Evolutionary conservation across 1,140 invertebrate genomes (phyloP), one percentile per base, ranked within the genome.

Genomic region (Drosophila aff.): DNA sequence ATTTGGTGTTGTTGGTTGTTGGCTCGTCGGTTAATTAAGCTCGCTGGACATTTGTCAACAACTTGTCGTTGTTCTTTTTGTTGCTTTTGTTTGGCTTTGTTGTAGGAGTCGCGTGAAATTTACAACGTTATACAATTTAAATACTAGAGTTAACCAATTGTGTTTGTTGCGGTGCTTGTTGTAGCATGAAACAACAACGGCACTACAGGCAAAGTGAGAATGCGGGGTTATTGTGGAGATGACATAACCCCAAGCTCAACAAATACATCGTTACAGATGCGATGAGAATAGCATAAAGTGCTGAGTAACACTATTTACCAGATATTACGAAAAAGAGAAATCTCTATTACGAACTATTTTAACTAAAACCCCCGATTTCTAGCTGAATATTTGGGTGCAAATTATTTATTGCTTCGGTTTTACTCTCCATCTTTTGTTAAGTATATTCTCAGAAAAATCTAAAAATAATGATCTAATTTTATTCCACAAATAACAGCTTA

Each of bases 61-160:
- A 38, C 67, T 72, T 50, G 67, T 60, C 67, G 11, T 72, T 73
- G 41, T 76, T 67, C n/a, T 26, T 36, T 53, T 71, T 47, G 50
- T 72, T 33, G 50, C 50, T 49, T 58, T 72, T 72, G 69, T 72
- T 36, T 21, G 69, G 66, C 67, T 69, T 50, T 73, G 67, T 79
- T 81, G 81, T 63, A 64, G 55, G 41, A 83, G 66, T 77, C 64
- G 82, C 82, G 81, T 84, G 66, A 84, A 84, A 81, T 63, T 77
- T 77, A 85, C 81, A 81, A 57, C 62, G 77, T 85, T 84, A 81
- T 78, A 81, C 64, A 85, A 84, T 85, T 84, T 81, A 81, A 84
- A 69, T 84, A 85, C 82, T 81, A 78, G 47, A 83, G 49, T 76
- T 84, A 72, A 80, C 23, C 52, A 64, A 73, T 82, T 82, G 65